Evolutionary conservation across 2,888 invertebrate genomes (phyloP), one percentile per base, ranked within the genome.

Genomic region (Dinocampus coccinellae): DNA sequence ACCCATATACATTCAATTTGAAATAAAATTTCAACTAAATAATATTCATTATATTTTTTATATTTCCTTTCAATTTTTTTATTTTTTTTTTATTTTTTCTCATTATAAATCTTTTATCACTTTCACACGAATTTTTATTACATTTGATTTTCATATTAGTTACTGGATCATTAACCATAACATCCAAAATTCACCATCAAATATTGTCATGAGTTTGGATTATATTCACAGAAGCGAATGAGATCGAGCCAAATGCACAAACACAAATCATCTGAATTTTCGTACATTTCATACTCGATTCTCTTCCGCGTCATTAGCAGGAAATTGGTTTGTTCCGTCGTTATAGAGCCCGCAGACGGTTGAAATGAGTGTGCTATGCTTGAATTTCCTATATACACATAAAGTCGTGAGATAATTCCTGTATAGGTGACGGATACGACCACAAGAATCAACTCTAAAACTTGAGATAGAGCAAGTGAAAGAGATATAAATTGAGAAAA

Each of bases 251-350:
- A 55, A 63, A 58, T 29, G 68, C 42, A 67, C 70, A 67, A 33
- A 71, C 62, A 64, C 72, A 76, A 73, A 76, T 74, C 76, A 75
- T 76, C 69, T 69, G 66, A 74, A 75, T 76, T 75, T 73, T 76
- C 76, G 74, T 75, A 73, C 75, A 74, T 73, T 69, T 73, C 71
- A 64, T 69, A 58, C 55, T 61, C 47, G n/a, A 47, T 74, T 69
- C 16, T 47, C 71, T 79, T 79, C 77, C 78, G 55, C 75, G 71
- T 77, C 77, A 77, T 78, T 78, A 77, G 60, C 73, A 57, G 42
- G 72, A 73, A 79, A 79, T 75, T 77, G 77, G 75, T 74, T 77
- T 75, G 76, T 75, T 76, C 73, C 68, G 74, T 71, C 69, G 62
- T 69, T 62, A 63, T 39, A 53, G 53, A 69, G 39, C 61, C 22